A percentile compares a stretch with the other conserved stretches of the same genome.
phyloP scores from a whole-genome alignment of 2,113 vertebrate species.

The Cephalopterus ornatus region DNA sequence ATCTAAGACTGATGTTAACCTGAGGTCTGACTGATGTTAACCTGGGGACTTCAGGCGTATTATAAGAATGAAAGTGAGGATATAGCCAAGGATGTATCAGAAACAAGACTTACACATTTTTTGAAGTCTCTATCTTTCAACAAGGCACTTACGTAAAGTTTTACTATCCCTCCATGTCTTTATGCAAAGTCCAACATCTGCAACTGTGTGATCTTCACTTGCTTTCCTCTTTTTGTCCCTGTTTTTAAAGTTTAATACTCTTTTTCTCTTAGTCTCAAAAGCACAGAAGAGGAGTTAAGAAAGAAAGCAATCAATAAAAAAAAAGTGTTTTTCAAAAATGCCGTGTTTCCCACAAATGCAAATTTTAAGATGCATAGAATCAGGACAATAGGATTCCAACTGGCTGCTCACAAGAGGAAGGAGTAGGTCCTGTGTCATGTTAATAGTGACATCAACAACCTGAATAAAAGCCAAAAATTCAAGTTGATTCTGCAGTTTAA shows the following conservation, averaged over 20 bases:
- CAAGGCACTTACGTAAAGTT: neutral
- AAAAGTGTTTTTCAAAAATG: neutral
- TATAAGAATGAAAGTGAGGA: neutral
- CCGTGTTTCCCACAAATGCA: neutral
- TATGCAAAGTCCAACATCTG: neutral
- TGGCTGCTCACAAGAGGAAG: conserved; percentile 34
- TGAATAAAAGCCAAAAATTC: conserved; percentile 58
- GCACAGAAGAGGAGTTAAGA: neutral
- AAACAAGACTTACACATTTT: neutral
- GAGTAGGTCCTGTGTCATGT: conserved; percentile 37
- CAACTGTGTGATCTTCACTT: neutral
- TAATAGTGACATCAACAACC: conserved; percentile 57
- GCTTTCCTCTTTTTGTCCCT: neutral
- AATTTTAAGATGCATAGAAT: neutral
- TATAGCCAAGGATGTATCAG: neutral
- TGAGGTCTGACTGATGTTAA: neutral
- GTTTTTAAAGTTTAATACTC: neutral
- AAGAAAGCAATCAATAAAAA: neutral
- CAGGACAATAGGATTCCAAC: conserved; percentile 16
- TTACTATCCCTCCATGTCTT: neutral
- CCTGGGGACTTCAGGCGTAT: neutral
- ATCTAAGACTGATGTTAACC: neutral
- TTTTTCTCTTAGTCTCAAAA: neutral
- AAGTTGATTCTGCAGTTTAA: conserved; percentile 53
- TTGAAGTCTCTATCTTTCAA: neutral